Evolutionary conservation across 1,140 invertebrate genomes (phyloP), one percentile per base, ranked within the genome.

Genomic region (Chymomyza costata): DNA sequence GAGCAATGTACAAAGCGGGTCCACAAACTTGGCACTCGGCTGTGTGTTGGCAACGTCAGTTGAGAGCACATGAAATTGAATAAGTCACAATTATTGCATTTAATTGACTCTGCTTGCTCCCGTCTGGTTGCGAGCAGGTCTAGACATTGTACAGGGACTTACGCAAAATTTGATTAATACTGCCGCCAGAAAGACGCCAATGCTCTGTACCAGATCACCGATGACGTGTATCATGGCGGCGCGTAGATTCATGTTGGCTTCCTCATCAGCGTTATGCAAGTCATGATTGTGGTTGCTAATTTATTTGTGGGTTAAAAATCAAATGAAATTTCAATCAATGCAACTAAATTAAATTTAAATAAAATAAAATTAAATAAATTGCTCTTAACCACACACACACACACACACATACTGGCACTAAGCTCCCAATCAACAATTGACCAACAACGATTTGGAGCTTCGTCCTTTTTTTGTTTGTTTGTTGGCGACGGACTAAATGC

Each of bases 191-290:
- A 97, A 89, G 10, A 97, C 94, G 0, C 95, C 95, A 44, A 95
- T 86, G 85, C 93, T 95, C 86, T 97, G 96, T 45, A 97, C 90
- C 34, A 97, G 89, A 87, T 97, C 96, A 0, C 95, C 96, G 44
- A 97, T 87, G 13, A 97, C 95, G 85, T 97, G 96, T 61, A 97
- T 95, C 58, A 96, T 91, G 0, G 96, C 96, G 0, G 96, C 96
- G 31, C 94, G 87, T 0, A 97, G 89, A 83, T 96, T 97, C 48
- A 97, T 93, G 81, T 96, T 97, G 32, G 54, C 53, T 19, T 70
- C 65, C 18, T 37, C 14, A 11, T 21, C 16, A 11, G 13, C 18
- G 11, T 47, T 16, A 14, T 3, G 21, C 21, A 25, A 25, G 21
- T 25, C 21, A 25, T 25, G 21, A 5, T 25, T n/a, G n/a, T n/a